phyloP scores from a whole-genome alignment of 2,888 invertebrate species.

The Carpatolechia fugitivella region DNA sequence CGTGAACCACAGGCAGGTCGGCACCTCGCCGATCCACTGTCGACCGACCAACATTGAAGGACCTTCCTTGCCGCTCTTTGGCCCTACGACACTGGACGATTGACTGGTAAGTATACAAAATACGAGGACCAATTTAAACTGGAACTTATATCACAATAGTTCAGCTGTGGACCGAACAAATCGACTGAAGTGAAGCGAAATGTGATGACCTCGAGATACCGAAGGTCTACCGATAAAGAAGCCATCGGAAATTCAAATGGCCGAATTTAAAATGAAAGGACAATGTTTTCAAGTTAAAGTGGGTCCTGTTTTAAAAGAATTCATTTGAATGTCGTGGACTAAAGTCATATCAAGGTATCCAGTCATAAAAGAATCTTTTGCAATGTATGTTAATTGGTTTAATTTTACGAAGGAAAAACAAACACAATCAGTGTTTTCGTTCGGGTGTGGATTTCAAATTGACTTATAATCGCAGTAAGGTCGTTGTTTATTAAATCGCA shows the following conservation, averaged over 20 bases:
- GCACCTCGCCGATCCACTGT: conserved; percentile 47
- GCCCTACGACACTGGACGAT: conserved; percentile 20
- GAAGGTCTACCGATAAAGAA: conserved; percentile 35
- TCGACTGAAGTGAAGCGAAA: conserved; percentile 44
- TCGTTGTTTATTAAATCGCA: conserved; percentile 15
- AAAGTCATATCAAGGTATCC: too few species aligned
- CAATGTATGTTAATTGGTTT: too few species aligned
- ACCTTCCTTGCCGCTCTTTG: conserved; percentile 33
- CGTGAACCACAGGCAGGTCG: conserved; percentile 60
- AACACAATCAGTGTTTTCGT: not conserved
- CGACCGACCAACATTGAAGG: conserved; percentile 39
- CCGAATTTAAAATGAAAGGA: too few species aligned
- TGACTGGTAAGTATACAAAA: conserved; percentile 14
- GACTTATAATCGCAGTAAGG: conserved; percentile 23
- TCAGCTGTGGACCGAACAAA: conserved; percentile 25
- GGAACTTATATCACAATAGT: conserved; percentile 38
- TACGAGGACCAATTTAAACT: conserved; percentile 37
- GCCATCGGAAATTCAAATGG: conserved; percentile 43
- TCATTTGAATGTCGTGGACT: too few species aligned
- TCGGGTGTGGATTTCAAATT: conserved; percentile 12
- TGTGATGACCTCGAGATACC: conserved; percentile 60
- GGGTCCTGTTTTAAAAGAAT: too few species aligned
- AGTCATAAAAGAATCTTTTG: too few species aligned
- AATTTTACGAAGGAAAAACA: not conserved
- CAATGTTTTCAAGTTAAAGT: too few species aligned